phyloP scores from a whole-genome alignment of 2,888 invertebrate genomes.

The Nomada goodeniana region DNA sequence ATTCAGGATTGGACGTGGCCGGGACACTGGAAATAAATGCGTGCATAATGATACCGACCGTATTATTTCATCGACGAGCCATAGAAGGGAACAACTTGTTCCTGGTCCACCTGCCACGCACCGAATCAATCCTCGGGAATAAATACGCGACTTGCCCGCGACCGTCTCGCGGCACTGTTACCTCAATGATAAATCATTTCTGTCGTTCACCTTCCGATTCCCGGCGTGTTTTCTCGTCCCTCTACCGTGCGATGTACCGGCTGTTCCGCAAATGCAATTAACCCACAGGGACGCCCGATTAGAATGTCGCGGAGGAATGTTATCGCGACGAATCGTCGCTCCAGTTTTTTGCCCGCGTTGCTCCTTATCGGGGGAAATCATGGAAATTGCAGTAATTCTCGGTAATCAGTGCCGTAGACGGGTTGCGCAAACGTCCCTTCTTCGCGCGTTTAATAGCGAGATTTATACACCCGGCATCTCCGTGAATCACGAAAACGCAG shows the following conservation, averaged over 20 bases:
- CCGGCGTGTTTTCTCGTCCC: too few species aligned
- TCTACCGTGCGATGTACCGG: background rate
- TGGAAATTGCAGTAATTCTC: conserved; percentile 72
- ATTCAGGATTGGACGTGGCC: conserved; percentile 80
- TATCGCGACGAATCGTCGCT: conserved; percentile 36
- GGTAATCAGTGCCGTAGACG: conserved; percentile 69
- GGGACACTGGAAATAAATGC: conserved; percentile 81
- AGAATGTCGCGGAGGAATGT: background rate
- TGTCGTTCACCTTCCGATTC: background rate
- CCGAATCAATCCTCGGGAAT: conserved; percentile 44
- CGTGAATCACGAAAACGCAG: conserved; percentile 46
- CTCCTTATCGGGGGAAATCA: conserved; percentile 62
- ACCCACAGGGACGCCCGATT: background rate
- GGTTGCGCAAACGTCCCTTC: conserved; percentile 58
- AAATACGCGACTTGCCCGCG: conserved; percentile 30
- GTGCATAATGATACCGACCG: conserved; percentile 76
- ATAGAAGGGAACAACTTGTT: conserved; percentile 65
- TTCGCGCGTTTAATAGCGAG: conserved; percentile 33
- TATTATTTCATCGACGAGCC: conserved; percentile 70
- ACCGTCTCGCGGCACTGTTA: background rate
- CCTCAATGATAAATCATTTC: background rate
- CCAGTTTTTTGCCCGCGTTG: conserved; percentile 52
- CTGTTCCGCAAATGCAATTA: background rate
- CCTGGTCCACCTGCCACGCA: conserved; percentile 66
- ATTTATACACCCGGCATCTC: conserved; percentile 6